These are phyloP conservation scores for Agriopis leucophaearia DNA, from an alignment of 2,888 invertebrate species.

Conservation along the genomic window DNA sequence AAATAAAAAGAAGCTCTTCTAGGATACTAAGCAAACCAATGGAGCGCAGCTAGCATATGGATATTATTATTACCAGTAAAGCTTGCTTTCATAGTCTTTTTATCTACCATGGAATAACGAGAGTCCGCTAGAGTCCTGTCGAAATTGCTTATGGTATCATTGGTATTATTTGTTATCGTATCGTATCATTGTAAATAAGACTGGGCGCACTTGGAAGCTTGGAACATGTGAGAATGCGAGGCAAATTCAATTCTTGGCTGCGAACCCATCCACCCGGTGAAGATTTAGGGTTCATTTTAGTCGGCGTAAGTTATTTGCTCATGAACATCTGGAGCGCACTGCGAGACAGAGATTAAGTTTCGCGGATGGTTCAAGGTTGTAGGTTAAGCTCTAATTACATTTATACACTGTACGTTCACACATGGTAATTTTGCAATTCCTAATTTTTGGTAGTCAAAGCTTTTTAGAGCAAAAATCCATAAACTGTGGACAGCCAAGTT, in stretches of 20 bases:
- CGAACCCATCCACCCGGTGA: slow-evolving; percentile 68
- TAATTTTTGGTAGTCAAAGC: not conserved
- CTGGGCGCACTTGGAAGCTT: slow-evolving; percentile 41
- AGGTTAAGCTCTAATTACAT: slow-evolving; percentile 8
- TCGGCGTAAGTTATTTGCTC: slow-evolving; percentile 78
- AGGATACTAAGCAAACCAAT: no score
- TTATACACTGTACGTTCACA: not conserved
- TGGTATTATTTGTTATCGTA: not conserved
- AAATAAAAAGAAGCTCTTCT: no score
- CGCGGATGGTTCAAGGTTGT: slow-evolving; percentile 20
- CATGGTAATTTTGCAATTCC: not conserved
- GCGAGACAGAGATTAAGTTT: slow-evolving; percentile 32
- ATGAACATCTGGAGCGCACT: slow-evolving; percentile 76
- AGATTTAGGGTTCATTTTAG: slow-evolving; percentile 83
- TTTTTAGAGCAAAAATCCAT: not conserved
- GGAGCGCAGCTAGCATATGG: no score
- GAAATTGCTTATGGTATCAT: no score
- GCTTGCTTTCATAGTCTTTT: no score
- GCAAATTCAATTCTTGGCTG: slow-evolving; percentile 81
- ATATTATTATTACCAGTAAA: no score
- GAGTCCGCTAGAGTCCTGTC: not conserved
- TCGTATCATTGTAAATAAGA: slow-evolving; percentile 6
- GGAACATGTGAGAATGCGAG: slow-evolving; percentile 55
- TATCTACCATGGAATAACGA: not conserved
- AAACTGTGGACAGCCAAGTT: no score